These are phyloP conservation scores for Fragum sueziense DNA, from an alignment of 2,888 invertebrate genomes.

Conservation along the genomic window DNA sequence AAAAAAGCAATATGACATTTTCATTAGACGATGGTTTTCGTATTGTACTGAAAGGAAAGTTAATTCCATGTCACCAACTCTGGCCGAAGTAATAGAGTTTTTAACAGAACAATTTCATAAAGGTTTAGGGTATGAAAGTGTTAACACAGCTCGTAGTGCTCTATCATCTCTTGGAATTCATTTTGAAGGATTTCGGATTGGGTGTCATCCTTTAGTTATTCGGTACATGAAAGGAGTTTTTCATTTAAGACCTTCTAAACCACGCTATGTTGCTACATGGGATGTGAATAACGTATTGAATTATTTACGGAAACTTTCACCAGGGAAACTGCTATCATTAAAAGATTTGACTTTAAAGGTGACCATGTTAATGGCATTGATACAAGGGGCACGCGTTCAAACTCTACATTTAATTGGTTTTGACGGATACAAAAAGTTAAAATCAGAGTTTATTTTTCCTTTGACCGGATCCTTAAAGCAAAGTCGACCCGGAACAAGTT, in stretches of 20 bases:
- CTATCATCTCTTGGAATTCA: constrained; percentile 19
- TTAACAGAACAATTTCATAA: constrained; percentile 33
- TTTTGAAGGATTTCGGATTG: constrained; percentile 22
- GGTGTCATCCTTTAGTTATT: constrained; percentile 35
- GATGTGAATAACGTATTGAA: constrained; percentile 28
- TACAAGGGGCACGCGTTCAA: constrained; percentile 32
- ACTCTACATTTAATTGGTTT: constrained; percentile 32
- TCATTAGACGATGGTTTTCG: constrained; percentile 30
- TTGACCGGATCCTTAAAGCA: constrained; percentile 36
- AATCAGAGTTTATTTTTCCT: constrained; percentile 21
- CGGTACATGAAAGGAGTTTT: constrained; percentile 48
- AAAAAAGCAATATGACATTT: constrained; percentile 32
- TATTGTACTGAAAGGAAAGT: constrained; percentile 32
- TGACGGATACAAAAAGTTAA: constrained; percentile 36
- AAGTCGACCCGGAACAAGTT: constrained; percentile 17
- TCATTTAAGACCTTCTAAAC: constrained; percentile 28
- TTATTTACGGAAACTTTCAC: constrained; percentile 19
- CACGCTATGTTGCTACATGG: constrained; percentile 28
- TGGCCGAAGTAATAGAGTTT: constrained; percentile 38
- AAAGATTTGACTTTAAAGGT: constrained; percentile 43
- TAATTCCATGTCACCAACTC: constrained; percentile 25
- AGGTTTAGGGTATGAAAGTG: constrained; percentile 36
- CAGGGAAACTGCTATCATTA: constrained; percentile 3
- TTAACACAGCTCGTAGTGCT: constrained; percentile 39
- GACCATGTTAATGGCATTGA: constrained; percentile 45